phyloP scores from a whole-genome alignment of 2,797 vertebrate species.

The Phataginus tetradactyla region DNA sequence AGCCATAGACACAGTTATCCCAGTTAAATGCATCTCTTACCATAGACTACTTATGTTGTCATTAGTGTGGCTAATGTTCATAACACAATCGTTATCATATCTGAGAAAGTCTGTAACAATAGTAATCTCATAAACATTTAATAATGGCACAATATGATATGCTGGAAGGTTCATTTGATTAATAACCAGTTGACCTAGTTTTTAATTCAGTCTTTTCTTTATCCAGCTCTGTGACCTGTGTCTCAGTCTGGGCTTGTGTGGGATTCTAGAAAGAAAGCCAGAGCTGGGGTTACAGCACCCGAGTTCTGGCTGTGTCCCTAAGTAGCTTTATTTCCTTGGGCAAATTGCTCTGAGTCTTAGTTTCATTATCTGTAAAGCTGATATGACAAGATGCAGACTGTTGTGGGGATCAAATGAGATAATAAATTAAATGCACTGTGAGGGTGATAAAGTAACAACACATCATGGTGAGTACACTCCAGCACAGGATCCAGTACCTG shows the following conservation, averaged over 20 bases:
- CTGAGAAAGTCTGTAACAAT: not conserved
- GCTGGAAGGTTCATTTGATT: not conserved
- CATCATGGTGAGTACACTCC: not conserved
- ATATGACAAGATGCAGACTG: not conserved
- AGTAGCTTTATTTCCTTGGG: not conserved
- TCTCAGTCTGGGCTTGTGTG: rapidly evolving
- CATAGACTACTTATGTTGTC: not conserved
- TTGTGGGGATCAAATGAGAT: not conserved
- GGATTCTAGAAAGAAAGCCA: too few species aligned
- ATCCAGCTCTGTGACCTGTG: not conserved
- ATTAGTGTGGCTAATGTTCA: not conserved
- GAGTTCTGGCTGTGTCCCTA: not conserved
- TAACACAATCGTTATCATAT: not conserved
- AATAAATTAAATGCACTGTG: not conserved
- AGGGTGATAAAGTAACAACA: not conserved
- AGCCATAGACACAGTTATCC: rapidly evolving
- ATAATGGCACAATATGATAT: not conserved
- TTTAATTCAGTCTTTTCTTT: not conserved
- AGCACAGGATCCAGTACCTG: not conserved
- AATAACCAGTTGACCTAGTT: not conserved
- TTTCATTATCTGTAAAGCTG: not conserved
- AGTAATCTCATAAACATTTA: not conserved
- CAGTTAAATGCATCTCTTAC: rapidly evolving
- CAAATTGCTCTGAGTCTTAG: not conserved
- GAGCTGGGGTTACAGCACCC: not conserved